Base-by-base conservation (phyloP, 2,888 invertebrate genomes). In the Imbricaverruca yamaguchii region DNA sequence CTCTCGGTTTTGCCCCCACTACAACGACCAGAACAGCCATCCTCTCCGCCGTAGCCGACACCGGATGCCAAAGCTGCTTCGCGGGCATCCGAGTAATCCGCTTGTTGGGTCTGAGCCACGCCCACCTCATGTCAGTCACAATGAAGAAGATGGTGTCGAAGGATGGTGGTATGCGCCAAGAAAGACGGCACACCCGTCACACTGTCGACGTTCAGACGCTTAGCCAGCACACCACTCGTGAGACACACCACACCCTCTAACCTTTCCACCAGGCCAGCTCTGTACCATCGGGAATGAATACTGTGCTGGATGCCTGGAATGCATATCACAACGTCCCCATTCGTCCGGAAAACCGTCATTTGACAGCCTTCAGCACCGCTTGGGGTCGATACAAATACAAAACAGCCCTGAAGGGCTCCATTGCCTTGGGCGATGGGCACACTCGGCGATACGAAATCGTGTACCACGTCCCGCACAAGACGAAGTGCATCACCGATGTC, bases 81-180 rank as follows among this genome's bases (percentile, higher is more conserved):
- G 65, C 12, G 0, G 65, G 23, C 23, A n/a, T 67, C 23, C n/a
- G n/a, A n/a, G 23, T 23, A 4, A 23, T 23, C 23, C 8, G 23
- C 0, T 23, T 6, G 21, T 10, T 67, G 23, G 65, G n/a, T 8
- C 65, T 23, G 65, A 23, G 10, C 10, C 23, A 67, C 12, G 23
- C 65, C 11, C 3, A 23, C 23, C 6, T 67, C 65, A 67, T 67
- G 1, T 11, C 65, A 0, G 23, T 67, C 23, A 67, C 0, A 12
- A 23, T 67, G 23, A 67, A 67, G 65, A 67, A 39, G 80, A 18
- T 80, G 80, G 77, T 82, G 81, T 65, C 39, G 78, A 0, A 9
- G 82, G 1, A 82, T 83, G 82, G 80, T 82, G 79, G 81, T 83
- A 21, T 55, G 53, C 10, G 21, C 82, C 63, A 83, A 82, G 39